These are phyloP conservation scores for Apodemus speciosus DNA, from an alignment of 2,113 vertebrate species.

Conservation along the genomic window DNA sequence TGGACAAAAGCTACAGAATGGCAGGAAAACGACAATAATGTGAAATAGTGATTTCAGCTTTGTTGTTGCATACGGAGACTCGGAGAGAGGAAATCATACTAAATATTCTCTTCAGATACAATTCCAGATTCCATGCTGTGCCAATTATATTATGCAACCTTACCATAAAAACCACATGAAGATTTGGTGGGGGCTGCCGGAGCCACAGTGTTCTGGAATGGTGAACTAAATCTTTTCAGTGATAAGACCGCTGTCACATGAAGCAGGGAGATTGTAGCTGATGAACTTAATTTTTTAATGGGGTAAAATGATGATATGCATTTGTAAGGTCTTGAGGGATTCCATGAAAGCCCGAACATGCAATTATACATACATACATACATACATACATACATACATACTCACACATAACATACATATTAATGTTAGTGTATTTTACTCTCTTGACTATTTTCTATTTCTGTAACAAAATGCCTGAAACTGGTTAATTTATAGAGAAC, in stretches of 20 bases:
- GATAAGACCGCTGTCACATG: not conserved
- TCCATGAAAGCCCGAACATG: not conserved
- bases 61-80: not conserved
- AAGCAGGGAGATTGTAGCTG: not conserved
- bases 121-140: conserved; percentile 50
- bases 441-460: not conserved
- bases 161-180: conserved; percentile 43
- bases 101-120: conserved; percentile 35
- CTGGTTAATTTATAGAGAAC: not conserved
- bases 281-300: not conserved
- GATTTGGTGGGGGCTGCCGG: conserved; percentile 1
- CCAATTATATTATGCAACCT: conserved; percentile 19
- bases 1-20: not conserved
- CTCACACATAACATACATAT: not conserved
- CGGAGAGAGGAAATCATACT: conserved; percentile 18
- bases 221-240: not conserved
- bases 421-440: not conserved
- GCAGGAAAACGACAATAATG: not conserved
- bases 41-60: not conserved
- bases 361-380: not conserved
- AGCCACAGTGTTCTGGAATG: not conserved
- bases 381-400: not conserved
- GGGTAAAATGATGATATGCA: not conserved
- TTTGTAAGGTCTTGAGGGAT: not conserved
- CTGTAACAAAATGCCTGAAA: not conserved